Evolutionary conservation across 2,888 invertebrate genomes (phyloP), one percentile per base, ranked within the genome.

Genomic region (Trissonchulus sp.): DNA sequence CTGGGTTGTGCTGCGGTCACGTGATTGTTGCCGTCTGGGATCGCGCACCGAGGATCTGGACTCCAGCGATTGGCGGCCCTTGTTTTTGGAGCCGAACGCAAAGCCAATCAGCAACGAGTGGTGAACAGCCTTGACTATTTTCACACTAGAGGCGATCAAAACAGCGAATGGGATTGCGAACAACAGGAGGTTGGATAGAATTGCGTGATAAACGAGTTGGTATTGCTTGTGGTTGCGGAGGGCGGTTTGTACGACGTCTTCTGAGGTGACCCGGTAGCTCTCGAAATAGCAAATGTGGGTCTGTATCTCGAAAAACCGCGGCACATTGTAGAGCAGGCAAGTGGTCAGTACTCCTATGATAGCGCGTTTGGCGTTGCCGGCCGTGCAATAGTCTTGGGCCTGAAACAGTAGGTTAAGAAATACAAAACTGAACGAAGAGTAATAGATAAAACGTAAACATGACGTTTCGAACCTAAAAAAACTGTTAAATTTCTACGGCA

Each of bases 151-250:
- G 3, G 34, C 8, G 34, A 69, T 23, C 3, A 69, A n/a, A 3
- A 69, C n/a, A 69, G 8, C 33, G 71, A 69, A 69, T 35, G 71
- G 71, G 37, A 69, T 3, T 35, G 34, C 34, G 34, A 69, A 69
- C 71, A 69, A n/a, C n/a, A 34, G n/a, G 8, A 69, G 34, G 28
- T 34, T 69, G 34, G 34, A 69, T 35, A 37, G 15, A 31, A 34
- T 37, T n/a, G 36, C 71, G 15, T 36, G 71, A 69, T 69, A 69
- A 36, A 35, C 28, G 15, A 28, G 28, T 36, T 69, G 71, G n/a
- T 69, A 69, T 23, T 31, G 34, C 34, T n/a, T n/a, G 37, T 69
- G 23, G 28, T 35, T 34, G 23, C 71, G 34, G n/a, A 69, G 34
- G 8, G 35, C 15, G 33, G 36, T 34, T 23, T 30, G 71, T 35